phyloP scores from a whole-genome alignment of 2,888 invertebrate genomes.

The Ecliptopera silaceata region DNA sequence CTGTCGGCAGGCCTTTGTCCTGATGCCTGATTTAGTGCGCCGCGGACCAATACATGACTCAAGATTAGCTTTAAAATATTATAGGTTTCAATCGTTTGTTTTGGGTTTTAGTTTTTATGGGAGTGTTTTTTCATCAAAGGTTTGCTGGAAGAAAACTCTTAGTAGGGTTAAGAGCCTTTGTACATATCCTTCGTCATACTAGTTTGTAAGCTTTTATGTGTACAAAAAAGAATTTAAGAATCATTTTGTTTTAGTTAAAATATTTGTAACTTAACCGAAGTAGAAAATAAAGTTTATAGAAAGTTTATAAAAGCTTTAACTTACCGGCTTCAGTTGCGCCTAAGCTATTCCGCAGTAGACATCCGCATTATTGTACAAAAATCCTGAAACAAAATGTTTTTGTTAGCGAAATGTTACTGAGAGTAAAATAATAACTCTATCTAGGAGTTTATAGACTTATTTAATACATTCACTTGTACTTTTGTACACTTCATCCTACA shows the following conservation, averaged over 20 bases:
- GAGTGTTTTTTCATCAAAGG: no score
- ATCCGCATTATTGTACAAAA: conserved; percentile 77
- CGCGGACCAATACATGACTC: conserved; percentile 23
- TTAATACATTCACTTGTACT: no score
- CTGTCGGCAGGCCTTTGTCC: conserved; percentile 46
- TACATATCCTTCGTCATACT: no score
- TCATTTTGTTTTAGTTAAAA: no score
- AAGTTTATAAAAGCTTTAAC: conserved; percentile 36
- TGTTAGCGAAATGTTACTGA: background rate
- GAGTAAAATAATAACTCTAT: background rate
- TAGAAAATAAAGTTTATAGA: no score
- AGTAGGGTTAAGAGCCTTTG: no score
- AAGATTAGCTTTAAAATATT: conserved; percentile 26
- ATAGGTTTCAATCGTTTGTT: conserved; percentile 1
- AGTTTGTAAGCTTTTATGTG: no score
- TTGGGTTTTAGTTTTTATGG: background rate
- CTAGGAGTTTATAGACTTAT: no score
- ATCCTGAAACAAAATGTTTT: conserved; percentile 66
- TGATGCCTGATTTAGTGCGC: conserved; percentile 39
- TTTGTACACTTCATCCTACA: no score
- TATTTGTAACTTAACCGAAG: no score
- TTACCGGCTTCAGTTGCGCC: conserved; percentile 71
- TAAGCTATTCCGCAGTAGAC: conserved; percentile 74
- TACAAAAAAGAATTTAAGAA: no score
- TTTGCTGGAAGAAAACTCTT: no score